A percentile compares a stretch with the other conserved stretches of the same genome.
Evolutionary conservation across 2,888 invertebrate genomes (phyloP).

Genomic region (Caenorhabditis auriculariae): DNA sequence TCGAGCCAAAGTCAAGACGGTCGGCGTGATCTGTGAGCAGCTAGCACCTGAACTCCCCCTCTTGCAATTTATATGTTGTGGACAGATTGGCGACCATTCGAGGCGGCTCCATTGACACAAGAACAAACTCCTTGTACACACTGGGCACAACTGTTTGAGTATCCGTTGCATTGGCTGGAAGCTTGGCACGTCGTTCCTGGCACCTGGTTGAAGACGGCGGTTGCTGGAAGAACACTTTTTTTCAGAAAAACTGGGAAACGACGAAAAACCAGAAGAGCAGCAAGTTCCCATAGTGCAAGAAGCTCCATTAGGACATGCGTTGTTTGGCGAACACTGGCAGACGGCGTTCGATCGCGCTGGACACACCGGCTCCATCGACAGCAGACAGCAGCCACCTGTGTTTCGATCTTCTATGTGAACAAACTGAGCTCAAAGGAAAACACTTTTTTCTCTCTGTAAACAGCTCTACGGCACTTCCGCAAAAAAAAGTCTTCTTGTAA

Average conservation of each 20-base stretch:
- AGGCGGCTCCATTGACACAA: slow-evolving; percentile 46
- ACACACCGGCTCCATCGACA: slow-evolving; percentile 55
- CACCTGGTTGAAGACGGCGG: slow-evolving; percentile 26
- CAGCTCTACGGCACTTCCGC: too few species aligned
- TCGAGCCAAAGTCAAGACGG: slow-evolving; percentile 44
- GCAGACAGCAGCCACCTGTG: slow-evolving; percentile 59
- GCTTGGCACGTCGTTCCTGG: slow-evolving; percentile 53
- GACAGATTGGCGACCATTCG: slow-evolving; percentile 34
- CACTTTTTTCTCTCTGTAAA: background rate
- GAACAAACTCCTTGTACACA: slow-evolving; percentile 53
- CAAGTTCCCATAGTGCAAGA: slow-evolving; percentile 60
- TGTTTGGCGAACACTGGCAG: slow-evolving; percentile 61
- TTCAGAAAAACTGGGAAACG: background rate
- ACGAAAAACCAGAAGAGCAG: slow-evolving; percentile 38
- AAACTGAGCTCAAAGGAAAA: slow-evolving; percentile 5
- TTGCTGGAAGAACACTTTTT: slow-evolving; percentile 2
- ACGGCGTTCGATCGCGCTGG: slow-evolving; percentile 47
- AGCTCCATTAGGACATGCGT: slow-evolving; percentile 53
- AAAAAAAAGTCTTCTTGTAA: too few species aligned
- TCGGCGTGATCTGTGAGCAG: slow-evolving; percentile 44
- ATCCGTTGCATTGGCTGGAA: slow-evolving; percentile 55
- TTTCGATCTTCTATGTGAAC: too few species aligned
- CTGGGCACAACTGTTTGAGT: slow-evolving; percentile 38
- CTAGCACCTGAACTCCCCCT: slow-evolving; percentile 31
- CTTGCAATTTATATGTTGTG: background rate